Conservation (phyloP, 1,140 invertebrate species). For the Drosophila dunni region DNA sequence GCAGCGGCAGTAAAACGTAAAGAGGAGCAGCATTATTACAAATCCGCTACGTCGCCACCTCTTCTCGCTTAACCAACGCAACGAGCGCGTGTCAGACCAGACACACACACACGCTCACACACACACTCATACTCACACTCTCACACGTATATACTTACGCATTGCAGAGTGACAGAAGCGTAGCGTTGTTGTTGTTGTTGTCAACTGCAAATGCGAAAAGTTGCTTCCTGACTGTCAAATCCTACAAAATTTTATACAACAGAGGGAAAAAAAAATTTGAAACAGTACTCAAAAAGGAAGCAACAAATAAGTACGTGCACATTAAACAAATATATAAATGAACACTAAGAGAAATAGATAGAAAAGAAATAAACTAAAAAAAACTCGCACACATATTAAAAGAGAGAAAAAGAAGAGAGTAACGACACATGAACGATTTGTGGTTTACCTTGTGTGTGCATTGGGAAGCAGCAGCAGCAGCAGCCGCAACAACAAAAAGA, state of each 20-base stretch:
- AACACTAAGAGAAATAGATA: neutral
- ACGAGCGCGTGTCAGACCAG: conserved; percentile 20
- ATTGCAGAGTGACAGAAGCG: neutral
- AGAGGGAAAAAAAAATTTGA: neutral
- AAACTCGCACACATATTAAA: neutral
- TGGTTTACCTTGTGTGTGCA: conserved; percentile 28
- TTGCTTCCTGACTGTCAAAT: conserved; percentile 27
- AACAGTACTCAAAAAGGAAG: conserved; percentile 1
- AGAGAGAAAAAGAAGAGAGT: conserved; percentile 7
- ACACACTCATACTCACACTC: conserved; percentile 2
- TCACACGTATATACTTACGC: conserved; percentile 3
- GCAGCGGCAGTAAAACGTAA: conserved; percentile 34
- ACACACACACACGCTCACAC: conserved; percentile 14
- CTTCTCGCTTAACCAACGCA: neutral
- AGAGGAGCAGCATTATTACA: conserved; percentile 39
- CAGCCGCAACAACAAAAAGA: no score
- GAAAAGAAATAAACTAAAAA: no score
- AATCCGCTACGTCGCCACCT: conserved; percentile 8
- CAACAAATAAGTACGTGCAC: conserved; percentile 6
- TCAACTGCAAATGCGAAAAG: conserved; percentile 15
- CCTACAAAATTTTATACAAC: conserved; percentile 13
- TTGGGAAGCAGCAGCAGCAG: conserved; percentile 7
- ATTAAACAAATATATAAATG: conserved; percentile 19
- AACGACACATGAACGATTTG: conserved; percentile 21
- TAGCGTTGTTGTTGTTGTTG: conserved; percentile 1